Conservation (phyloP, 1,140 invertebrate genomes). For the Steinernema feltiae region DNA sequence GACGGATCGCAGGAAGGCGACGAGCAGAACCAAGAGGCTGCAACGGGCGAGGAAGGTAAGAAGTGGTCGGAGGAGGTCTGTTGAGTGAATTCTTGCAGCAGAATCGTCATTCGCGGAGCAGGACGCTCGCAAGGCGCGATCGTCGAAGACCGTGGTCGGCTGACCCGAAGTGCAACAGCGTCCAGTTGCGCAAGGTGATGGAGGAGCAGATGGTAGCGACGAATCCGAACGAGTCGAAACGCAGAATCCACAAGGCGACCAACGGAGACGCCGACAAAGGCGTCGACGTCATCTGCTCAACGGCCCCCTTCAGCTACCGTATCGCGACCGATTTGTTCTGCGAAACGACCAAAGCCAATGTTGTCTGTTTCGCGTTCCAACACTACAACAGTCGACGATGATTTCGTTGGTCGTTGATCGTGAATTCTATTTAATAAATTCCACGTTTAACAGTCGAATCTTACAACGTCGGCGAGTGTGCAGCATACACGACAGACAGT, state of each 20-base stretch:
- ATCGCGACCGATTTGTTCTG: conserved; percentile 51
- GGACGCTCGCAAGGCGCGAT: conserved; percentile 19
- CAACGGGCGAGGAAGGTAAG: neutral
- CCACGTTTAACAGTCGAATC: no score
- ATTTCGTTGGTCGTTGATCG: no score
- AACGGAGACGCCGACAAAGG: conserved; percentile 31
- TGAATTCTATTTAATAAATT: no score
- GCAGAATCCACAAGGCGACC: conserved; percentile 42
- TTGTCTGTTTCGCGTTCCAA: conserved; percentile 50
- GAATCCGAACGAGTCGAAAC: conserved; percentile 51
- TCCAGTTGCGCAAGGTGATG: conserved; percentile 34
- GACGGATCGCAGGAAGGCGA: neutral
- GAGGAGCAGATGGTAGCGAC: conserved; percentile 39
- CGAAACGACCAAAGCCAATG: conserved; percentile 39
- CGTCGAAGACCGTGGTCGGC: conserved; percentile 37
- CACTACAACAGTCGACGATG: conserved; percentile 25
- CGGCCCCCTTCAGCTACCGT: conserved; percentile 40
- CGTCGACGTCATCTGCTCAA: conserved; percentile 48
- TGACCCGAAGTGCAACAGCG: conserved; percentile 41
- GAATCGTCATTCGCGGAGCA: conserved; percentile 24
- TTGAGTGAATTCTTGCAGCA: conserved; percentile 11
- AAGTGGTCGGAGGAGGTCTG: conserved; percentile 18
- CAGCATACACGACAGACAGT: no score
- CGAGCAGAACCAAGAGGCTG: neutral
- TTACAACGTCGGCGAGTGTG: no score